These are phyloP conservation scores for Mesochorus sp. DNA, from an alignment of 2,888 invertebrate genomes.

Conservation along the genomic window DNA sequence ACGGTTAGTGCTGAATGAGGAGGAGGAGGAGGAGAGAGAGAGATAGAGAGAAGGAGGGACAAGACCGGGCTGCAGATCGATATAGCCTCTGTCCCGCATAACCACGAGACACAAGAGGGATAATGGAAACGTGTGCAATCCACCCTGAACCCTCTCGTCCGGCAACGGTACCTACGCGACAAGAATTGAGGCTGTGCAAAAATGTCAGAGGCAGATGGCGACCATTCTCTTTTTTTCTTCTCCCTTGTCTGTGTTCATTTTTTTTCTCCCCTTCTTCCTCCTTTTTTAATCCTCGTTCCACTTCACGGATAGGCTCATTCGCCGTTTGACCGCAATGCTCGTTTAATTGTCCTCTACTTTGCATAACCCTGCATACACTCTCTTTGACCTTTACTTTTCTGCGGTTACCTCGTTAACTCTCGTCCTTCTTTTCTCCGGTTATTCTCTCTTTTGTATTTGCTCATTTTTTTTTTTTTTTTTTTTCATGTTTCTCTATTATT, in stretches of 20 bases:
- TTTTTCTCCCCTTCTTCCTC: neutral
- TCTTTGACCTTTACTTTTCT: conserved; percentile 22
- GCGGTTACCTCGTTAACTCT: conserved; percentile 20
- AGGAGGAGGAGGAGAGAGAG: neutral
- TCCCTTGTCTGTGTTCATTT: neutral
- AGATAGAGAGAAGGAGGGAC: conserved; percentile 11
- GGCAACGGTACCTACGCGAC: conserved; percentile 28
- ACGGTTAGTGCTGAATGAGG: neutral
- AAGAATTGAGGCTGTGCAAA: conserved; percentile 36
- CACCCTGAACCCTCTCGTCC: conserved; percentile 25
- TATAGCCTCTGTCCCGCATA: conserved; percentile 55
- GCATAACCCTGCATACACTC: conserved; percentile 37
- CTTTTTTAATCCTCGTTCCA: conserved; percentile 8
- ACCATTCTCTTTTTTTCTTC: neutral
- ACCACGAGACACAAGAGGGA: conserved; percentile 57
- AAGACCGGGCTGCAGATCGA: conserved; percentile 55
- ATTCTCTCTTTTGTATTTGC: conserved; percentile 16
- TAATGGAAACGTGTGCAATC: conserved; percentile 60
- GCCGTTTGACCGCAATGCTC: conserved; percentile 55
- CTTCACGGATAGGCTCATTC: neutral
- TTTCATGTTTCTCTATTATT: neutral
- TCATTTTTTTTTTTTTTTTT: neutral
- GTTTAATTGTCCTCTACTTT: conserved; percentile 63
- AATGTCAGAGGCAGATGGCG: conserved; percentile 36
- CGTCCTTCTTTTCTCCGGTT: conserved; percentile 23